Base-by-base conservation (phyloP, 2,113 vertebrate genomes). In the Hiodon tergisus region DNA sequence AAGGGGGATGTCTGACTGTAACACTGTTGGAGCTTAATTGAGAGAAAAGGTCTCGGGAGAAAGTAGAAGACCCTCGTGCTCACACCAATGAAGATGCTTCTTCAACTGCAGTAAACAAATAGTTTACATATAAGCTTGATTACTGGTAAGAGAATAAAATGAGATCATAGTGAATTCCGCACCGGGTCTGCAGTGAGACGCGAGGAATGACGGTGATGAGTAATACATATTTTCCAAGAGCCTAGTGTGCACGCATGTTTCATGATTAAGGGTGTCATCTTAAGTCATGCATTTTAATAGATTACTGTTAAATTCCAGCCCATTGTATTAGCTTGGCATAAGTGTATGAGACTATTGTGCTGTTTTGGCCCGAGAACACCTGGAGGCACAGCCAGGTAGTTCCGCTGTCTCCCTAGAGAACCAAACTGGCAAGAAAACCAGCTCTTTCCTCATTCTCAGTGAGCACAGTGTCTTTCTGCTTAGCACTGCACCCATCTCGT, bases 11-110 rank as follows among this genome's bases (percentile, higher is more conserved):
- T 68, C 53, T n/a, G 46, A 50, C 53, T 11, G 53, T 51, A 75
- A 69, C 57, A 62, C 66, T 70, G 75, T 75, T 77, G 72, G 68
- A 75, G 74, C 47, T 78, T 81, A 81, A 83, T 81, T 80, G 80
- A 80, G 78, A 71, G 80, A 73, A 77, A 77, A 77, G 67, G 31
- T 73, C 70, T 63, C 58, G 61, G 16, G 74, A 73, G 72, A 63
- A 75, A 69, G 52, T 50, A 62, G 72, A 53, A 65, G 13, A 10
- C 17, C 68, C 71, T 60, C 48, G 50, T 50, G 65, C 66, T 47
- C 57, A 47, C 58, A 52, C 63, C 46, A 11, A 60, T 48, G 11
- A 8, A 50, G 60, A 74, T 67, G 53, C 47, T 80, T 71, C 51
- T 16, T 70, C 46, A 47, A 46, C 52, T 5, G 13, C 31, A 7